Evolutionary conservation across 2,113 vertebrate genomes (phyloP).

Genomic region (Pristiophorus japonicus): DNA sequence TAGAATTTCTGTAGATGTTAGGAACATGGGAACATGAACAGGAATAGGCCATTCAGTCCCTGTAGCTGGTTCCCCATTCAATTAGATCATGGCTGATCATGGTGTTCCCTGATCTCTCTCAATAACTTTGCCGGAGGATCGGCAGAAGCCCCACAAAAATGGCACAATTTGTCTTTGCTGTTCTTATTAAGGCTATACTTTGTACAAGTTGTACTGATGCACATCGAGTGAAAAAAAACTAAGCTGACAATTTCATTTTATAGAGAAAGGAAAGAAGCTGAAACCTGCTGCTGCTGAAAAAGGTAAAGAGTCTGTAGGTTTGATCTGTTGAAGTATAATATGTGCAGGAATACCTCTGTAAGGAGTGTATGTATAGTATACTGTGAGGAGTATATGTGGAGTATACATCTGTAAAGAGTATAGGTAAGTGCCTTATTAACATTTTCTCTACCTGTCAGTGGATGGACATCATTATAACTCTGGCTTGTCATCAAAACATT

Average conservation of each 20-base stretch:
- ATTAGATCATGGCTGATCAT: too few relatives aligned
- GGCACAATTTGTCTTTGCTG: neutral
- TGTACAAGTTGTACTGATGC: neutral
- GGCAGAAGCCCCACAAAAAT: too few relatives aligned
- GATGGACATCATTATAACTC: neutral
- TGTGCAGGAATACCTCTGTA: too few relatives aligned
- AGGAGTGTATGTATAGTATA: too few relatives aligned
- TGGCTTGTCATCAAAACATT: neutral
- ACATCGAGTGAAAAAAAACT: neutral
- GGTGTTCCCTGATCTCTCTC: neutral
- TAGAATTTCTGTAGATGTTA: neutral
- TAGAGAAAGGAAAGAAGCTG: neutral
- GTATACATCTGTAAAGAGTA: neutral
- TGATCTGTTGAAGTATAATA: neutral
- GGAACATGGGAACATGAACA: too few relatives aligned
- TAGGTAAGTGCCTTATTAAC: too few relatives aligned
- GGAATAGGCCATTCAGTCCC: too few relatives aligned
- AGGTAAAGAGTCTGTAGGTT: neutral
- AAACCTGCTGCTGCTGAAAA: slow-evolving; percentile 1
- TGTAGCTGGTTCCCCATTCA: too few relatives aligned
- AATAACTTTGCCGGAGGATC: neutral
- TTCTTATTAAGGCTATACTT: neutral
- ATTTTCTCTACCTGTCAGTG: neutral
- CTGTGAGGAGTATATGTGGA: neutral
- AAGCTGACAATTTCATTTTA: neutral